phyloP scores from a whole-genome alignment of 2,113 vertebrate genomes.

The Hippocampus zosterae region DNA sequence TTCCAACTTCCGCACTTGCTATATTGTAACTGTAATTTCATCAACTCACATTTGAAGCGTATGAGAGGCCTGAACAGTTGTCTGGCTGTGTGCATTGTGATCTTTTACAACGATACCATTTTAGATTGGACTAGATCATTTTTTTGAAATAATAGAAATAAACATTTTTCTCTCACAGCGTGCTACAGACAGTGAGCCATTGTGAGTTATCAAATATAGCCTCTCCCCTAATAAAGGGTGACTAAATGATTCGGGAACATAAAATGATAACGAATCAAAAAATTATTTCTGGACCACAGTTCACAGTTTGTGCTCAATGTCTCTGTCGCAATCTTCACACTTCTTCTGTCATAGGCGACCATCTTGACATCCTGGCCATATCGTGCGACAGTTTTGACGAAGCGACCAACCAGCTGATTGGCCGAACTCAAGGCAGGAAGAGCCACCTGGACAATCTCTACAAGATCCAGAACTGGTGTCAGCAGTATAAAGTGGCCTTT shows the following conservation, averaged over 20 bases:
- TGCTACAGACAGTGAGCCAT: not conserved
- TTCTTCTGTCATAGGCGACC: slow-evolving; percentile 68
- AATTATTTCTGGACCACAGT: not conserved
- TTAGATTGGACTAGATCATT: not conserved
- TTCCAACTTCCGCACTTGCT: not conserved
- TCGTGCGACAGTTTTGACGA: slow-evolving; percentile 95
- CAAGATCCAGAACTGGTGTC: slow-evolving; percentile 81
- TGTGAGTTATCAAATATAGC: not conserved
- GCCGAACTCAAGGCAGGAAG: slow-evolving; percentile 83
- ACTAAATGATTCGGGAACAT: not conserved
- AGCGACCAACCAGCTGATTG: slow-evolving; percentile 83
- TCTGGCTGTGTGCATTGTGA: not conserved
- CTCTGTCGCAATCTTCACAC: not conserved
- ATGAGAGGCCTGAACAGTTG: not conserved
- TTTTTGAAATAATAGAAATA: not conserved
- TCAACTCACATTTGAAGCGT: not conserved
- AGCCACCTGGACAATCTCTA: slow-evolving; percentile 84
- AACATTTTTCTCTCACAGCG: not conserved
- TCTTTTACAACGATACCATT: not conserved
- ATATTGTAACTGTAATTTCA: not conserved
- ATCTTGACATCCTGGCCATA: slow-evolving; percentile 89
- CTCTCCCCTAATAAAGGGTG: not conserved
- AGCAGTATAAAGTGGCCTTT: slow-evolving; percentile 84
- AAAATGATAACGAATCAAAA: not conserved
- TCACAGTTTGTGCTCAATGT: not conserved